Evolutionary conservation across 2,113 vertebrate genomes (phyloP).

Genomic region (Thermophis baileyi): DNA sequence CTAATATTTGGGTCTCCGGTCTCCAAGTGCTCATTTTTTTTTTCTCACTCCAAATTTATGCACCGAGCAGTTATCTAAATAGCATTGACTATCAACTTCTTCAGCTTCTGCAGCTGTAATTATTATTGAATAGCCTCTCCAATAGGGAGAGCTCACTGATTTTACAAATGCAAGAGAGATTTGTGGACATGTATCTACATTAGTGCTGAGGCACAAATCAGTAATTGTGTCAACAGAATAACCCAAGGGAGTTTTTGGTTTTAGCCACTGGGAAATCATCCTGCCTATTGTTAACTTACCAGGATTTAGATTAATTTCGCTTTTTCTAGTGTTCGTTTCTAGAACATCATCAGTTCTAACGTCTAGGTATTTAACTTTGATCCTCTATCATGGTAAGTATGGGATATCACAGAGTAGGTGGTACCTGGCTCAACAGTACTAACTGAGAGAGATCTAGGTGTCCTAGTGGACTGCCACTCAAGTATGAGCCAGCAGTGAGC

Average conservation of each 20-base stretch:
- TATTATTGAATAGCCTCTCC: slow-evolving; percentile 29
- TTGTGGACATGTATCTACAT: slow-evolving; percentile 45
- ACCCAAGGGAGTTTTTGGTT: slow-evolving; percentile 25
- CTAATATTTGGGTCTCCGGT: slow-evolving; percentile 5
- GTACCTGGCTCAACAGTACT: not conserved
- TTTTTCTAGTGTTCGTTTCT: slow-evolving; percentile 28
- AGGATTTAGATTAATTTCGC: slow-evolving; percentile 35
- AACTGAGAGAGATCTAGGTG: not conserved
- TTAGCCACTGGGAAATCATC: slow-evolving; percentile 36
- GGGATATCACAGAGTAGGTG: not conserved
- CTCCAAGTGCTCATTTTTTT: not conserved
- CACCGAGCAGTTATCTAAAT: slow-evolving; percentile 22
- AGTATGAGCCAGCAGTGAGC: not conserved
- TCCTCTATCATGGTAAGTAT: not conserved
- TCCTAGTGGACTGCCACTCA: not conserved
- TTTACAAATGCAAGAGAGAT: slow-evolving; percentile 34
- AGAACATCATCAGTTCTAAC: slow-evolving; percentile 10
- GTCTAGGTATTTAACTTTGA: not conserved
- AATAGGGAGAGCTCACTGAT: slow-evolving; percentile 34
- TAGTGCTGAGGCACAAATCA: slow-evolving; percentile 34
- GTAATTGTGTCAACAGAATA: slow-evolving; percentile 22
- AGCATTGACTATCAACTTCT: slow-evolving; percentile 30
- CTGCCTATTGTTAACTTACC: slow-evolving; percentile 38
- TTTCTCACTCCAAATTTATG: not conserved
- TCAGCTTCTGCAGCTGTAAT: slow-evolving; percentile 16